Percentiles rank a stretch among this genome's conserved stretches.
phyloP scores from a whole-genome alignment of 2,113 vertebrate species.

The Perca fluviatilis region DNA sequence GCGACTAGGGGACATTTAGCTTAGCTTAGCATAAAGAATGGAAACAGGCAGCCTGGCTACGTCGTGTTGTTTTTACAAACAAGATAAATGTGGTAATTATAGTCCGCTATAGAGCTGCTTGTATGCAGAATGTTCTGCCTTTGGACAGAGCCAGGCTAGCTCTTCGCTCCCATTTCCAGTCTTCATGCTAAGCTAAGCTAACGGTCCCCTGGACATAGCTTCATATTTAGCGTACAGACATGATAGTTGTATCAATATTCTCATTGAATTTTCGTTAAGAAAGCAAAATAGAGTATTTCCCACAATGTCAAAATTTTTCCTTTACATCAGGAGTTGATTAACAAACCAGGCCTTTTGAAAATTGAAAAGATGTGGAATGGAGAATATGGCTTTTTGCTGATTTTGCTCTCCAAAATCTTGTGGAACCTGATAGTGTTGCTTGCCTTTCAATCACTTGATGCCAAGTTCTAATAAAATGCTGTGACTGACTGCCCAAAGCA shows the following conservation, averaged over 20 bases:
- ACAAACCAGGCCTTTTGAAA: slow-evolving; percentile 41
- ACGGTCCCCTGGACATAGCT: too few species aligned
- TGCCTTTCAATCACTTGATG: slow-evolving; percentile 67
- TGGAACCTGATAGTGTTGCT: slow-evolving; percentile 67
- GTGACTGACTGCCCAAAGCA: slow-evolving; percentile 52
- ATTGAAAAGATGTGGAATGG: slow-evolving; percentile 39
- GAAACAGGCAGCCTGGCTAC: too few species aligned
- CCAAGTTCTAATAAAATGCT: slow-evolving; percentile 63
- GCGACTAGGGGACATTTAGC: too few species aligned
- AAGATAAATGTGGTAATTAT: too few species aligned
- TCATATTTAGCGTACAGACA: not conserved
- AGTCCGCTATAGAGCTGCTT: too few species aligned
- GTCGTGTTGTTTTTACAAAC: too few species aligned
- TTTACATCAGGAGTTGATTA: slow-evolving; percentile 57
- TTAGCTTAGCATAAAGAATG: too few species aligned
- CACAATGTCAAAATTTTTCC: slow-evolving; percentile 16
- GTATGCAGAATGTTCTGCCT: too few species aligned
- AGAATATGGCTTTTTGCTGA: slow-evolving; percentile 22
- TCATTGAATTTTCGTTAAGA: not conserved
- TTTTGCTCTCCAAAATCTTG: slow-evolving; percentile 37
- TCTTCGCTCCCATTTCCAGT: too few species aligned
- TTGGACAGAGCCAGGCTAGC: too few species aligned
- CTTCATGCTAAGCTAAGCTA: too few species aligned
- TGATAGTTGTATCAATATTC: slow-evolving; percentile 16
- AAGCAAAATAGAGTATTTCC: slow-evolving; percentile 2